Evolutionary conservation across 1,140 invertebrate species (phyloP).

Genomic region (Pemphigus obesinymphae): DNA sequence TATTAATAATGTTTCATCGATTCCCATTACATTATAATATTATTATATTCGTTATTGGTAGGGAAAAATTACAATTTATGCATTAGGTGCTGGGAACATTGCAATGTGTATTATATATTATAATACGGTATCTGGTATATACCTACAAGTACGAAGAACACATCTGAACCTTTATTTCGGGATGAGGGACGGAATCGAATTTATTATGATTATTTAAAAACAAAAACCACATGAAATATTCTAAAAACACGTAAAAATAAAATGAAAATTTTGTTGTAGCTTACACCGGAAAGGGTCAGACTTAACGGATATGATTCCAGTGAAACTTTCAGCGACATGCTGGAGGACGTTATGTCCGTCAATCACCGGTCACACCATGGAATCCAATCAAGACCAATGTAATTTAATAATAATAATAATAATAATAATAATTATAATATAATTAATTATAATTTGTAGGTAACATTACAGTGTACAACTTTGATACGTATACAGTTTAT

Average conservation of each 20-base stretch:
- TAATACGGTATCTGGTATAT: no score
- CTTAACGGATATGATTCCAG: constrained; percentile 48
- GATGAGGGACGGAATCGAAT: no score
- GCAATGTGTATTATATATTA: no score
- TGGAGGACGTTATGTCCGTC: constrained; percentile 44
- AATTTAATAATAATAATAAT: neutral
- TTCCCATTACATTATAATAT: neutral
- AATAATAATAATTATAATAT: no score
- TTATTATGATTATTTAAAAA: no score
- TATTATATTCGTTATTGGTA: neutral
- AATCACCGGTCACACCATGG: constrained; percentile 43
- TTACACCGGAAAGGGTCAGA: constrained; percentile 47
- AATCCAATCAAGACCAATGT: neutral
- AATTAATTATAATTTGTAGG: no score
- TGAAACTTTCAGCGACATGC: constrained; percentile 49
- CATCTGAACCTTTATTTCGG: no score
- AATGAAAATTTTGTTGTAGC: constrained; percentile 46
- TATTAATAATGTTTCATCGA: neutral
- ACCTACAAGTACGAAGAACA: no score
- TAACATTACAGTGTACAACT: no score
- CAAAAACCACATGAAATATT: no score
- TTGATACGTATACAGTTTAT: no score
- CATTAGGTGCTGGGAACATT: neutral
- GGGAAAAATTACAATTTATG: neutral
- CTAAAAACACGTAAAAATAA: no score